phyloP scores from a whole-genome alignment of 2,113 vertebrate species.

The Nannobrachium achirus region DNA sequence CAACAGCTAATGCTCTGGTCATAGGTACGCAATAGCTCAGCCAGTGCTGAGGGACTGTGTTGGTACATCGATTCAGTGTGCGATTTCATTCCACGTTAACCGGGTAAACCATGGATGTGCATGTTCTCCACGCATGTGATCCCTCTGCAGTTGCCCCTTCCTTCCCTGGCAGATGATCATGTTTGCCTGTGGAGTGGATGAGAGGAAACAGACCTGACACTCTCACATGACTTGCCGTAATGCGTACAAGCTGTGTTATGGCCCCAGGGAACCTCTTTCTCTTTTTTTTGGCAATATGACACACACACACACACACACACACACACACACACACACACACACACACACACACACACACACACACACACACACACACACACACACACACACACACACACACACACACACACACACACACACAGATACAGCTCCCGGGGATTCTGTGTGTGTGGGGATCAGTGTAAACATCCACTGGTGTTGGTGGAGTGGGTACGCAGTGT shows the following conservation, averaged over 20 bases:
- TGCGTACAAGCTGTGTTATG: constrained; percentile 23
- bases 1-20: too few species aligned
- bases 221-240: constrained; percentile 23
- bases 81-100: too few species aligned
- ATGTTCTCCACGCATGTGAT: constrained; percentile 15
- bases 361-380: background rate
- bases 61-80: too few species aligned
- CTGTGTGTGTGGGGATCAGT: constrained; percentile 62
- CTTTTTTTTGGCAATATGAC: constrained; percentile 10
- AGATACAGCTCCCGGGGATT: constrained; percentile 50
- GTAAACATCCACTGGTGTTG: constrained; percentile 70
- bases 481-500: constrained; percentile 57
- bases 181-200: constrained; percentile 13
- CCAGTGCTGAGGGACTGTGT: too few species aligned
- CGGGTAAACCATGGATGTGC: constrained; percentile 10
- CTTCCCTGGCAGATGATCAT: constrained; percentile 1
- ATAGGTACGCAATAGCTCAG: too few species aligned
- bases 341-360: background rate
- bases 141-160: background rate
- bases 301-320: constrained; percentile 34
- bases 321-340: constrained; percentile 28
- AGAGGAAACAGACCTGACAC: constrained; percentile 23
- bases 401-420: constrained; percentile 23
- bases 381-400: constrained; percentile 1
- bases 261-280: constrained; percentile 47